These are phyloP conservation scores for Pithys albifrons DNA, from an alignment of 2,113 vertebrate species.

Conservation along the genomic window DNA sequence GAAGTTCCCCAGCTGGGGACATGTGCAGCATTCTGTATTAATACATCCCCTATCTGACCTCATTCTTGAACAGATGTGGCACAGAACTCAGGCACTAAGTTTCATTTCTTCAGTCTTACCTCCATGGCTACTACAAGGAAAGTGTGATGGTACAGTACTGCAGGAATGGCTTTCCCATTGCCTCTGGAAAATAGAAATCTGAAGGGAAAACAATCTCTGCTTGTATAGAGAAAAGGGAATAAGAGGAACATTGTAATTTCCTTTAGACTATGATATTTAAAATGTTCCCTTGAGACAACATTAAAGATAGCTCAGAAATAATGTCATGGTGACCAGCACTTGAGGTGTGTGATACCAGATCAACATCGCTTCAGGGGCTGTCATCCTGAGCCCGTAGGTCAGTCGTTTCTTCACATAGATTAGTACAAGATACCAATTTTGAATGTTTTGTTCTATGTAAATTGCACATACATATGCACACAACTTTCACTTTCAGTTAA, in stretches of 20 bases:
- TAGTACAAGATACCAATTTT: background rate
- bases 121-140: background rate
- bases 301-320: background rate
- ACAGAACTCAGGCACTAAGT: background rate
- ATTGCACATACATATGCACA: background rate
- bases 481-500: background rate
- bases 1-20: background rate
- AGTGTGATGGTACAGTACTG: accelerated
- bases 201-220: background rate
- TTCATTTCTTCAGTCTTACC: background rate
- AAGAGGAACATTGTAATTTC: background rate
- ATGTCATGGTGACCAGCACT: background rate
- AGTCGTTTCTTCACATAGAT: background rate
- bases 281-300: background rate
- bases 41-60: background rate
- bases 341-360: background rate
- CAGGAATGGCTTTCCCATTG: background rate
- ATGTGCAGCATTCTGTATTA: background rate
- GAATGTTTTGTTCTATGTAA: background rate
- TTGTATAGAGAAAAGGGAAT: background rate
- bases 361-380: background rate
- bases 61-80: background rate
- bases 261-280: background rate
- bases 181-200: background rate
- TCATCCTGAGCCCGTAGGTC: background rate